Base-by-base conservation (phyloP, 2,113 vertebrate genomes). In the Nipponia nippon region DNA sequence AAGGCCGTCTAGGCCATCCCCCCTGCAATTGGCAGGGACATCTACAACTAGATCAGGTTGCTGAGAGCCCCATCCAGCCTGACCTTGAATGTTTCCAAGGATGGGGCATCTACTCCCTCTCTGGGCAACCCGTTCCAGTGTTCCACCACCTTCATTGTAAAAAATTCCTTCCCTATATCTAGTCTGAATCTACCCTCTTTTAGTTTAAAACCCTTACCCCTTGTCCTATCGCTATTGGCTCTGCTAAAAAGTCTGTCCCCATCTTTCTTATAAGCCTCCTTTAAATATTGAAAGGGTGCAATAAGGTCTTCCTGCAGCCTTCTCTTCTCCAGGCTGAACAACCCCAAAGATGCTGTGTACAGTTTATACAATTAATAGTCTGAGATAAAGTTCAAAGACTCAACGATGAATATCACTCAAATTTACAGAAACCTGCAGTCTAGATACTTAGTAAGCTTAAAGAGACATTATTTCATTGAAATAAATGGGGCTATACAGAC, bases 301-400 rank as follows among this genome's bases (percentile, higher is more conserved):
- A 59, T 23, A 23, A n/a, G 34, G 34, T 59, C 13, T 59, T 6
- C 34, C 34, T 2, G 3, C 2, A 59, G 34, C 34, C 12, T 59
- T 16, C 55, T 34, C 30, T 56, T 34, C 34, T 59, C 56, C 56
- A 59, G 56, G 56, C 34, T 59, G 13, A 59, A n/a, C 34, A 59
- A 59, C 34, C 56, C 21, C 56, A 59, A 21, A 42, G 40, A 65
- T 76, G 19, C 11, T 66, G 21, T 53, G 10, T 58, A n/a, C 14
- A 44, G 36, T 67, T 94, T 61, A 52, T 85, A 50, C 26, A 91
- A 47, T 67, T 87, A 83, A n/a, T 67, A 69, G 38, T 29, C 52
- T 69, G 67, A 96, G 70, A 95, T 85, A 90, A 91, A 90, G 46
- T 91, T 94, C 70, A 96, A 93, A 85, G 75, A 34, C 53, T 46